Evolutionary conservation across 2,113 vertebrate species (phyloP), one percentile per base, ranked within the genome.

Genomic region (Ornithorhynchus anatinus): DNA sequence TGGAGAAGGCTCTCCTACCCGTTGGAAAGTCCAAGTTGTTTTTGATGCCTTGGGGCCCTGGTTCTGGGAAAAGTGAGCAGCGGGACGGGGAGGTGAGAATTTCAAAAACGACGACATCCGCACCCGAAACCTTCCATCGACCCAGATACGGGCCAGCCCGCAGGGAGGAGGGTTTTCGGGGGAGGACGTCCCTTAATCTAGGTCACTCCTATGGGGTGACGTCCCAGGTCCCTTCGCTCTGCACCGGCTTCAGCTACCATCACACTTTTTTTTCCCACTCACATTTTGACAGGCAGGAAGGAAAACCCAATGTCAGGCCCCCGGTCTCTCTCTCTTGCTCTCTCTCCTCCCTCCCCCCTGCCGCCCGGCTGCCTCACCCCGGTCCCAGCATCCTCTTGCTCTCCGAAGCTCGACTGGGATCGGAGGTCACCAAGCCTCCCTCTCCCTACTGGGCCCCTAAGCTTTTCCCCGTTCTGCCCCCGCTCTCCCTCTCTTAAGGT

Each of bases 261-360:
- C 45, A 7, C 50, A 16, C 2, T 53, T n/a, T 59, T 84, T 81
- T 66, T 47, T 56, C 51, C 72, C 59, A 29, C 51, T 58, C 51
- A 13, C 48, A 56, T 37, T 43, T 43, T 17, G n/a, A n/a, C 11
- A 14, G 29, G 35, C 29, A 12, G 50, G 63, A 37, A 64, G 54
- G 48, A 58, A 37, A 67, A 1, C 29, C 36, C 20, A 39, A 15
- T 19, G 44, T 25, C 20, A 10, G 52, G 37, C 17, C 53, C 20
- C 17, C 16, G 17, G 17, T 63, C 19, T 38, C 22, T 78, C 23
- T 53, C 63, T 53, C 22, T 12, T 45, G 11, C 16, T 52, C 16
- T 43, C 33, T 27, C 22, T 44, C 9, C n/a, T 54, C 27, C 19
- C 4, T 25, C 15, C 36, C 36, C 10, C 43, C n/a, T 4, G 43